phyloP scores from a whole-genome alignment of 2,113 vertebrate genomes.

The Lagopus muta region DNA sequence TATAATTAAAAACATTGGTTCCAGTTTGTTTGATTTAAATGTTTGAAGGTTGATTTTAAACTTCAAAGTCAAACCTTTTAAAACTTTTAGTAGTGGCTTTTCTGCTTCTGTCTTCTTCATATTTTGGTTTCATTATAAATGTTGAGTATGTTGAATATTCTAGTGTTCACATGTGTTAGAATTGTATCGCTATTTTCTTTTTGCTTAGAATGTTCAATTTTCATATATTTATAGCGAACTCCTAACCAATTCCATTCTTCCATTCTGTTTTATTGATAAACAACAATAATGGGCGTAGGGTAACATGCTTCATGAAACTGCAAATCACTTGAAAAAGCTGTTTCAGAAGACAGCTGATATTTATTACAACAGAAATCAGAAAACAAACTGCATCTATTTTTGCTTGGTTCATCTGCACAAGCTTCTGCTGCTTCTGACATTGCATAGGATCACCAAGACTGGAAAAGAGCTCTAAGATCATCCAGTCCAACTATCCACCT shows the following conservation, averaged over 20 bases:
- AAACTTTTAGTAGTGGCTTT: neutral
- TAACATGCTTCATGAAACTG: neutral
- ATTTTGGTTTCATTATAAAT: neutral
- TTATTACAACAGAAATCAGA: neutral
- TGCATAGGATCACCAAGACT: neutral
- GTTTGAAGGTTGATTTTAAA: neutral
- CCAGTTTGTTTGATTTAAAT: neutral
- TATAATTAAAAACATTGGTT: neutral
- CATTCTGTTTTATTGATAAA: neutral
- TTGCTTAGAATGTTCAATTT: neutral
- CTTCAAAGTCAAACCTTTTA: neutral
- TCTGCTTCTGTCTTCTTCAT: neutral
- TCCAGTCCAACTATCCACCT: too few relatives aligned
- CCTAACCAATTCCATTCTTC: neutral
- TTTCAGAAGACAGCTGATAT: neutral
- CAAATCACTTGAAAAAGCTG: neutral
- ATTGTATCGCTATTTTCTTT: neutral
- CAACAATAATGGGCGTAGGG: neutral
- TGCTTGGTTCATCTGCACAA: neutral
- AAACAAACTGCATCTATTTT: neutral
- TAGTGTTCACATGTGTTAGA: neutral
- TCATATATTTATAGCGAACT: neutral
- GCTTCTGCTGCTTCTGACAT: slow-evolving; percentile 9
- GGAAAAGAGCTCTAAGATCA: too few relatives aligned
- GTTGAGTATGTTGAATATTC: neutral